Conservation (phyloP, 2,888 invertebrate genomes). For the Serripes groenlandicus region DNA sequence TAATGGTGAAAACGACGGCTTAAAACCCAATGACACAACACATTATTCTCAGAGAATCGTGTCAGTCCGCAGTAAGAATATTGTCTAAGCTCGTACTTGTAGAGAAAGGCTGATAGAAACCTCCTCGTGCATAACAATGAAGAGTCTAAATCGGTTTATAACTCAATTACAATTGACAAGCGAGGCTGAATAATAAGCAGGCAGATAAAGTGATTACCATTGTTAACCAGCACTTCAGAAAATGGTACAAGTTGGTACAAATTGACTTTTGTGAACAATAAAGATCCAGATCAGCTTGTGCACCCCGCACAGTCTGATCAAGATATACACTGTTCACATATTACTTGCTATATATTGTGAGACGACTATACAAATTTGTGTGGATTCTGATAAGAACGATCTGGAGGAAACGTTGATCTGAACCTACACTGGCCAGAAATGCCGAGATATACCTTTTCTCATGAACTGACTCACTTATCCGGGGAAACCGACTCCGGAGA, state of each 20-base stretch:
- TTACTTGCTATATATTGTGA: neutral
- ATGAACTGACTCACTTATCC: too few species aligned
- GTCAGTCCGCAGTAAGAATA: too few species aligned
- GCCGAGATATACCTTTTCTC: too few species aligned
- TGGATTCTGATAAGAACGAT: too few species aligned
- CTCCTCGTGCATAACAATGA: slow-evolving; percentile 7
- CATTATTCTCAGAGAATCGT: too few species aligned
- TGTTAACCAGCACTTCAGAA: slow-evolving; percentile 31
- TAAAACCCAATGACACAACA: too few species aligned
- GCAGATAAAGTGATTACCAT: slow-evolving; percentile 34
- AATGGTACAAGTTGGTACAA: neutral
- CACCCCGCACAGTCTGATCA: neutral
- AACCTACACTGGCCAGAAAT: too few species aligned
- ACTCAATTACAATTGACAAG: slow-evolving; percentile 22
- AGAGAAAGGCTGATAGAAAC: neutral
- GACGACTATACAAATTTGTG: too few species aligned
- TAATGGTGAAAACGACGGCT: too few species aligned
- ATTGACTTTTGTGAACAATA: neutral
- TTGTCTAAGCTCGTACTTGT: too few species aligned
- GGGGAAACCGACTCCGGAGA: too few species aligned
- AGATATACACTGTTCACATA: neutral
- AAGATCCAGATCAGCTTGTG: neutral
- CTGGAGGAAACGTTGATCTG: too few species aligned
- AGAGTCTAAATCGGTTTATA: slow-evolving; percentile 21
- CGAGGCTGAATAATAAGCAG: slow-evolving; percentile 12